Evolutionary conservation across 1,140 invertebrate genomes (phyloP), one percentile per base, ranked within the genome.

Genomic region (Papilio aristodemus): DNA sequence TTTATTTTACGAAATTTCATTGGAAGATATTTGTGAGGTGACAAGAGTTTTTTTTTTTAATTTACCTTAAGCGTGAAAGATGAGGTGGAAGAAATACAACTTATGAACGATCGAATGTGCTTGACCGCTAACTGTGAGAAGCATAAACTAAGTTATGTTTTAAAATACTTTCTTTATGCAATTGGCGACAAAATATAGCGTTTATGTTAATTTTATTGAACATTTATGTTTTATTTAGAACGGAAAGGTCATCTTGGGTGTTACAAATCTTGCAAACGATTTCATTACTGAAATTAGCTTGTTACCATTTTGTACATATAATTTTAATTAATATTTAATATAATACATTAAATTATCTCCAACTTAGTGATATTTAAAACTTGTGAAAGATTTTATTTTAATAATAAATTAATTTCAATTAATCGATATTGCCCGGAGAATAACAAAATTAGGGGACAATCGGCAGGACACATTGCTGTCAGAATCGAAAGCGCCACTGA

Each of bases 1-100:
- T 81, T 83, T 85, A 81, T 79, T 74, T 78, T 76, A 72, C 75
- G 69, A 72, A 71, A 74, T 78, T 70, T 75, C 54, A 62, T 62
- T 74, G 25, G 73, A 36, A 7, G 25, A n/a, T 27, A 36, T 66
- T 46, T 66, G 38, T 63, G 14, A 64, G 43, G 25, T 50, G 43
- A 66, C 36, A 46, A 32, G 43, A 54, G 13, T 3, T 17, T 66
- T 50, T 50, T n/a, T 63, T 66, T 50, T 36, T 50, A 66, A 50
- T 66, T 66, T 50, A 50, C 3, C 22, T 32, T 66, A 66, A 66
- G 46, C 54, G 69, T 71, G 54, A 67, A 67, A 71, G 69, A 71
- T 71, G 62, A 71, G 59, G 54, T 71, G 54, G 13, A 54, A 60
- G 6, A 13, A n/a, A 58, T 27, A 25, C 37, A 22, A 64, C 36